Evolutionary conservation across 2,888 invertebrate species (phyloP).

Genomic region (Parascotia fuliginaria): DNA sequence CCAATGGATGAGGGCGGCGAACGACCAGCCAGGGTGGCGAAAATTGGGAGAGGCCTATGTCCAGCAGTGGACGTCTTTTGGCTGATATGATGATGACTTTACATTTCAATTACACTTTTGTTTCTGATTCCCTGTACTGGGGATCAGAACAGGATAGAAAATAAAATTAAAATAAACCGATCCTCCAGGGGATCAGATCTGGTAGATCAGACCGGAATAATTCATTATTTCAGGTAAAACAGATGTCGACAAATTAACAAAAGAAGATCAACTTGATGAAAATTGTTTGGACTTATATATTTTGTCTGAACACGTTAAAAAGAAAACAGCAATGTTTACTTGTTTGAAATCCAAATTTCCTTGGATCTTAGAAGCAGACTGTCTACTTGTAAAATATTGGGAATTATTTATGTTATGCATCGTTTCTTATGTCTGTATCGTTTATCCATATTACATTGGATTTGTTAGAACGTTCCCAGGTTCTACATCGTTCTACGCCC

Average conservation of each 20-base stretch:
- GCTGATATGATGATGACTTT: no score
- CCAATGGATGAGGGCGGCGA: no score
- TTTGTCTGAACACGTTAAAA: constrained; percentile 77
- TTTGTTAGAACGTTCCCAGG: constrained; percentile 69
- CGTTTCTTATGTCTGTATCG: constrained; percentile 71
- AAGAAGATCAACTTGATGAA: constrained; percentile 69
- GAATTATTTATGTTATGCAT: constrained; percentile 72
- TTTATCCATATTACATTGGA: constrained; percentile 81
- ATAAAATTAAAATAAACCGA: no score
- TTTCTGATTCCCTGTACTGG: no score
- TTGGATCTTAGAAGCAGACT: constrained; percentile 79
- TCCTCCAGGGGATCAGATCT: no score
- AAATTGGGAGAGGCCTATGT: no score
- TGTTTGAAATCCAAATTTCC: constrained; percentile 72
- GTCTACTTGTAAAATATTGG: constrained; percentile 78
- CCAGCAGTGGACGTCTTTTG: no score
- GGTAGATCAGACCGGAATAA: no score
- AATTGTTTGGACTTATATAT: constrained; percentile 77
- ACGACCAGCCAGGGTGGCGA: no score
- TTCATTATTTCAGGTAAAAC: constrained; percentile 71
- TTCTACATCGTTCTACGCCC: constrained; percentile 66
- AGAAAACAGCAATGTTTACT: constrained; percentile 66
- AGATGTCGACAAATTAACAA: constrained; percentile 58
- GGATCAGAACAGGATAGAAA: no score
- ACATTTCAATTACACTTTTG: no score